Evolutionary conservation across 2,113 vertebrate genomes (phyloP), one percentile per base, ranked within the genome.

Genomic region (Misgurnus anguillicaudatus): DNA sequence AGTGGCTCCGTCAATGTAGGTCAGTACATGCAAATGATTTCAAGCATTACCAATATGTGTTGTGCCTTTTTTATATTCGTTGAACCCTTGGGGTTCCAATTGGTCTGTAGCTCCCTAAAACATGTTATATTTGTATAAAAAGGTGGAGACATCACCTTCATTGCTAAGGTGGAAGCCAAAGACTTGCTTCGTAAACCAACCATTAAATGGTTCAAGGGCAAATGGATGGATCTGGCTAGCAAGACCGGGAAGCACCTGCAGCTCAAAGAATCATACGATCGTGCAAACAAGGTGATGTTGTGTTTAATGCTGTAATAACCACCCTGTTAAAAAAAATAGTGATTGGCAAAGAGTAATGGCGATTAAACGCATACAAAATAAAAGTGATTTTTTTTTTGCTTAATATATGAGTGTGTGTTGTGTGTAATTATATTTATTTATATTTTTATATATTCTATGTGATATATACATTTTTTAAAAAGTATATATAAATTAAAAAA

Each of bases 181-280:
- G 97, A 98, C 82, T 94, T 99, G 79, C 95, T 98, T 31, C 93
- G 97, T 51, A 99, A 98, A 87, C 98, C 98, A 57, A 94, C 94
- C 0, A 57, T 98, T 55, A 99, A 99, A 75, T 99, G 98, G 98
- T 96, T 99, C 82, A 99, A 99, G 89, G 98, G 98, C 4, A 99
- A 99, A 91, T 99, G 98, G 98, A 97, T 99, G 97, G 98, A 99
- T 80, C 89, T 99, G 80, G 97, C 97, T 82, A 99, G 98, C 90
- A 99, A 99, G 92, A 98, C 96, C 0, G 98, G 98, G 60, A 99
- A 99, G 76, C 98, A 99, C 77, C 87, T 99, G 8, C 98, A 99
- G 86, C 91, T 99, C 66, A 99, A 98, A 85, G 98, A 99, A 81
- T 96, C 92, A 58, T 99, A 98, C 36, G 98, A 99, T 72, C 94